Evolutionary conservation across 2,797 vertebrate species (phyloP), one percentile per base, ranked within the genome.

Genomic region (Glyptemys insculpta): DNA sequence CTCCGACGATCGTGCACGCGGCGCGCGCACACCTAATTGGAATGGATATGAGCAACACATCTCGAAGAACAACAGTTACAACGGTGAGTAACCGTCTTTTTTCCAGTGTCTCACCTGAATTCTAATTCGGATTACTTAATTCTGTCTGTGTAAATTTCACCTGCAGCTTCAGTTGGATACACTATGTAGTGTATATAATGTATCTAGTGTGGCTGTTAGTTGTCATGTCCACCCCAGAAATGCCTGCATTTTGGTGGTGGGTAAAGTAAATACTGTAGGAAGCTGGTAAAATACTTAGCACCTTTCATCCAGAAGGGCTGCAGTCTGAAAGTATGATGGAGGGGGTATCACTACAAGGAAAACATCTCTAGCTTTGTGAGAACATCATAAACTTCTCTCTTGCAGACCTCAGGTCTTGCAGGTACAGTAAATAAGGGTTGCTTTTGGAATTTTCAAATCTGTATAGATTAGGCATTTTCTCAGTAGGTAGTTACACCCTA

Each of bases 31-130:
- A n/a, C n/a, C n/a, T n/a, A n/a, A n/a, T n/a, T n/a, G n/a, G n/a
- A n/a, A n/a, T n/a, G n/a, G n/a, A n/a, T n/a, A n/a, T n/a, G n/a
- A n/a, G n/a, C n/a, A n/a, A n/a, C n/a, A n/a, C n/a, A n/a, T n/a
- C n/a, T n/a, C n/a, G n/a, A n/a, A n/a, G n/a, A n/a, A n/a, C n/a
- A n/a, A n/a, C n/a, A n/a, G n/a, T n/a, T n/a, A n/a, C n/a, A n/a
- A n/a, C n/a, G n/a, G n/a, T n/a, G n/a, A n/a, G n/a, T n/a, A n/a
- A n/a, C n/a, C n/a, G n/a, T n/a, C n/a, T n/a, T n/a, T n/a, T n/a
- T n/a, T n/a, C 95, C 86, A 86, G 50, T 29, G 81, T 92, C 76
- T 80, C 62, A 65, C 57, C 21, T 95, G 81, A 93, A 89, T 90
- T 89, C 96, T 83, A 88, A 29, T 31, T 68, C 25, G 0, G 1